A percentile compares a stretch with the other conserved stretches of the same genome.
These are phyloP conservation scores for Morelia viridis DNA, from an alignment of 2,797 vertebrate species.

Conservation along the genomic window DNA sequence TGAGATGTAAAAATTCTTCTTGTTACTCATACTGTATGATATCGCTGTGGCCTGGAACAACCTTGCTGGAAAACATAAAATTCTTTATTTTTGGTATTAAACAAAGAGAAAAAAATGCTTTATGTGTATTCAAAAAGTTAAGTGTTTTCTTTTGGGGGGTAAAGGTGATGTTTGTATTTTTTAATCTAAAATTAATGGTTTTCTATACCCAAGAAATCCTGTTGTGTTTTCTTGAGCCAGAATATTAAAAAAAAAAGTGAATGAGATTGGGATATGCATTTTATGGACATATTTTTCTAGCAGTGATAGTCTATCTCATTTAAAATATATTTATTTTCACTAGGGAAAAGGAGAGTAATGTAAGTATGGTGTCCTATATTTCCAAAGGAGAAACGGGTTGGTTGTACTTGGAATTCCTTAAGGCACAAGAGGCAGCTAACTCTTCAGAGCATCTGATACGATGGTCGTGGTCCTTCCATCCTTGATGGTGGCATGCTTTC, in stretches of 20 bases:
- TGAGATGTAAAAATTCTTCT: constrained; percentile 80
- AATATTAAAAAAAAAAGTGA: constrained; percentile 49
- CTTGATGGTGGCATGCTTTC: not conserved
- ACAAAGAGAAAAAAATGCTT: constrained; percentile 74
- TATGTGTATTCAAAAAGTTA: constrained; percentile 88
- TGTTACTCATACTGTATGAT: constrained; percentile 77
- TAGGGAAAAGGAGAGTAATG: constrained; percentile 56
- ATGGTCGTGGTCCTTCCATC: not conserved
- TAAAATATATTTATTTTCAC: constrained; percentile 62
- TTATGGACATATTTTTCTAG: constrained; percentile 72
- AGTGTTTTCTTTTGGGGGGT: constrained; percentile 80
- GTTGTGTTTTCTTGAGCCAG: constrained; percentile 75
- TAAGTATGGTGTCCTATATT: constrained; percentile 56
- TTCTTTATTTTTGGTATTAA: constrained; percentile 94
- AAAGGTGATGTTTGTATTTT: constrained; percentile 86
- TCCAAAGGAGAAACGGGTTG: constrained; percentile 54
- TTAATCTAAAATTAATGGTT: constrained; percentile 81
- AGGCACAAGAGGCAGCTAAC: not conserved
- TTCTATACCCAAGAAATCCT: constrained; percentile 78
- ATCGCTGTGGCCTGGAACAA: constrained; percentile 80
- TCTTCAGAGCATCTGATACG: not conserved
- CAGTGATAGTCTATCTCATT: constrained; percentile 62
- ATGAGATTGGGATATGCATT: constrained; percentile 43
- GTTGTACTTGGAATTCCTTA: not conserved
- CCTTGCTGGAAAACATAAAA: constrained; percentile 81